Base-by-base conservation (phyloP, 2,888 invertebrate genomes). In the Mesorhabditis sp. region DNA sequence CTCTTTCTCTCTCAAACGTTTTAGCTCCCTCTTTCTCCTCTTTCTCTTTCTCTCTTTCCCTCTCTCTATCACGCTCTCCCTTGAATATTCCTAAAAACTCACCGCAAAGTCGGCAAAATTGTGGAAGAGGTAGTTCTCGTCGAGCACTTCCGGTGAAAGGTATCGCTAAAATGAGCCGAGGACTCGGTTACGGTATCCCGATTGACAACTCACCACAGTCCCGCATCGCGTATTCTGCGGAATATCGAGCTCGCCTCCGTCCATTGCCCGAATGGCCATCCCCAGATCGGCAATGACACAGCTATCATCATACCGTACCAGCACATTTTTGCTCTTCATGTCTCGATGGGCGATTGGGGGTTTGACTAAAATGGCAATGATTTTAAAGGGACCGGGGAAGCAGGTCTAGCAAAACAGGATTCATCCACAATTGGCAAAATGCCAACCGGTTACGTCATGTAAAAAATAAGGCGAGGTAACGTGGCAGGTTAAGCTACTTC, bases 231-330 rank as follows among this genome's bases (percentile, higher is more conserved):
- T 50, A 50, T 50, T 50, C 58, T 50, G 10, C 10, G 58, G 58
- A 50, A 50, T 50, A n/a, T 50, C n/a, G 10, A 50, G n/a, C n/a
- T 13, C n/a, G 10, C 58, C 58, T 13, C n/a, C n/a, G 10, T 50
- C 58, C 10, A 13, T 13, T 28, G 28, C 28, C 58, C 58, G 58
- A 50, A 50, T n/a, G 10, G 58, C 58, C n/a, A 50, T 13, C 7
- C 58, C 58, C 58, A 50, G n/a, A 50, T 50, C 58, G n/a, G 58
- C 58, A n/a, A 50, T 50, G 10, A 50, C 58, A 50, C 58, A 50
- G n/a, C 10, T 50, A 10, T 50, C n/a, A 50, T 50, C 58, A 2
- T 10, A 10, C n/a, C n/a, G 7, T n/a, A 50, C 58, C 10, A 50
- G 58, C 7, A 50, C 58, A 50, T 50, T 50, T n/a, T 50, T 50